Conservation (phyloP, 2,113 vertebrate species). For the human (Homo sapiens) region GRCh38 chr7:42766501-42767000, state of each 20-base stretch:
- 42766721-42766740: neutral
- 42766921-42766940: conserved; percentile 78
- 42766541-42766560: neutral
- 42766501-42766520: neutral
- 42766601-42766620: neutral
- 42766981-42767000: conserved; percentile 75
- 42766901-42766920: conserved; percentile 69
- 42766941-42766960: conserved; percentile 77
- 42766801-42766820: neutral
- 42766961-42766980: conserved; percentile 79
- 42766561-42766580: neutral
- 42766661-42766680: conserved; percentile 10
- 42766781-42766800: conserved; percentile 29
- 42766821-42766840: conserved; percentile 14
- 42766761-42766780: neutral
- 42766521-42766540: neutral
- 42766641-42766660: neutral
- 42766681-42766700: neutral
- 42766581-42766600: conserved; percentile 14
- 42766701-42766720: neutral
- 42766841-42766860: conserved; percentile 35
- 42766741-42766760: neutral
- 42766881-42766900: conserved; percentile 72
- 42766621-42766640: neutral
- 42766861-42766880: conserved; percentile 70